phyloP scores from a whole-genome alignment of 2,797 vertebrate genomes.

The Ispidina lecontei region DNA sequence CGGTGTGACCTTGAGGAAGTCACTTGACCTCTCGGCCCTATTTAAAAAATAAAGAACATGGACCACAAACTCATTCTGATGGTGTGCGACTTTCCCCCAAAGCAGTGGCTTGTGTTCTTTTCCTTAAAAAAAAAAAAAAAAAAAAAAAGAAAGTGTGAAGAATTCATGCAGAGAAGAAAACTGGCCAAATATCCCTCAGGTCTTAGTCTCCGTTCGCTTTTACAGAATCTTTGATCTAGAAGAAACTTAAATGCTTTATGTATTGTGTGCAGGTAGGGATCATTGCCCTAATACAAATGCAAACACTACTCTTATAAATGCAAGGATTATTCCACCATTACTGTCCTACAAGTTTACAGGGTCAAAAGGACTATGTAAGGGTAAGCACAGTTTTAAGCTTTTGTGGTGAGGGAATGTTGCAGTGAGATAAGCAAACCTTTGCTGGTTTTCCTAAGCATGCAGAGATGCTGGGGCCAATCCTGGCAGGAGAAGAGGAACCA shows the following conservation, averaged over 20 bases:
- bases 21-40: conserved; percentile 47
- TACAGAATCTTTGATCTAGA: neutral
- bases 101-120: neutral
- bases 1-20: conserved; percentile 64
- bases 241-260: neutral
- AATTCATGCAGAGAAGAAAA: neutral
- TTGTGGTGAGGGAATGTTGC: neutral
- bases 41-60: conserved; percentile 23
- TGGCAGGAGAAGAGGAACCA: neutral
- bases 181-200: neutral
- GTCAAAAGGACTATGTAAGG: neutral
- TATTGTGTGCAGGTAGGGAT: neutral
- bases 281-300: neutral
- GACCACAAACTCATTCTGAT: neutral
- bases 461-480: conserved; percentile 26
- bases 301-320: neutral
- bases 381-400: conserved; percentile 33
- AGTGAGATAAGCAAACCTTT: conserved; percentile 15
- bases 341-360: neutral
- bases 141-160: neutral
- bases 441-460: neutral
- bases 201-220: neutral
- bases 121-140: no score
- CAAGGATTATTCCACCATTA: neutral
- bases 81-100: neutral